Base-by-base conservation (phyloP, 1,140 invertebrate species). In the Conus betulinus region DNA sequence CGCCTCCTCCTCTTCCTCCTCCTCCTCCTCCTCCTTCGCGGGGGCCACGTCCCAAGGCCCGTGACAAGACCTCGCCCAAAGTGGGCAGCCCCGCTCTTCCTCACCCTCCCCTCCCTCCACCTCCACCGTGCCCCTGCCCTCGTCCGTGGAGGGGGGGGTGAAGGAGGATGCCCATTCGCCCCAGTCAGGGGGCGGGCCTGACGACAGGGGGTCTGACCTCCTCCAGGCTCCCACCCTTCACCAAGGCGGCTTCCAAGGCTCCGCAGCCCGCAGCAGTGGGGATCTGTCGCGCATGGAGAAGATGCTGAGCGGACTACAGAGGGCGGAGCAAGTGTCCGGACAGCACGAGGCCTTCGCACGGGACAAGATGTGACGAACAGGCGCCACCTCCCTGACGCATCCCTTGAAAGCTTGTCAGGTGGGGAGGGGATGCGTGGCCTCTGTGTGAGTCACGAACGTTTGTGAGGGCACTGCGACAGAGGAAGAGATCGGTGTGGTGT, bases 201-300 rank as follows among this genome's bases (percentile, higher is more conserved):
- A 39, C 39, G 39, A 39, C 39, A 39, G 39, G 39, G 39, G 39
- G 39, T 5, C 57, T 60, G 8, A 11, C 57, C 71, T 10, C 25
- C 20, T 74, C 17, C 39, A n/a, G 15, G 6, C 20, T 27, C 67
- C 10, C 84, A 71, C 3, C 39, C 84, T 27, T 0, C 71, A 71
- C n/a, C 52, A 53, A 23, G 52, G 52, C 15, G 85, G 52, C 5
- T 87, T 87, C 85, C 78, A 78, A 60, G 79, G 51, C 85, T 25
- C 52, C 27, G 52, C 11, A 39, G 71, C 85, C 51, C 67, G 71
- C 53, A 87, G 52, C 85, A 39, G 39, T 39, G 74, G 67, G 4
- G 85, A 87, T 3, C 85, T 87, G 27, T 23, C 39, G 27, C 85
- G 85, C 20, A 87, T 87, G 85, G 85, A 87, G 85, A n/a, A 60